Evolutionary conservation across 2,797 vertebrate species (phyloP).

Genomic region (Myotis planiceps): DNA sequence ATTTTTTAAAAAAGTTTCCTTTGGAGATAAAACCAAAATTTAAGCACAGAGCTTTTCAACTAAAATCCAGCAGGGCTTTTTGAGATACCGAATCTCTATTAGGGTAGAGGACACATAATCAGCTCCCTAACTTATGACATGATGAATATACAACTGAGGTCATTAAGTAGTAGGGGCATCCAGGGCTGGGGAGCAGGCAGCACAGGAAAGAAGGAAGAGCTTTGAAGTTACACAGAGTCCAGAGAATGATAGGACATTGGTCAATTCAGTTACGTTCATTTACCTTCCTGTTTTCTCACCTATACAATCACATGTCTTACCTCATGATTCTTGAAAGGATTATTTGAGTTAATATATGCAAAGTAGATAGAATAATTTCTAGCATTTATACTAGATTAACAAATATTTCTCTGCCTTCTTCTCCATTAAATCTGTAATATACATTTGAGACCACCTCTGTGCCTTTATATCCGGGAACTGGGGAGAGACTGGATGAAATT

Average conservation of each 20-base stretch:
- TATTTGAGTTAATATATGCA: conserved; percentile 6
- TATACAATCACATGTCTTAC: neutral
- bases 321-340: neutral
- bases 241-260: neutral
- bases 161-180: neutral
- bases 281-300: neutral
- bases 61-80: neutral
- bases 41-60: conserved; percentile 29
- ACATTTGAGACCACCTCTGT: neutral
- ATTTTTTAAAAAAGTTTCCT: neutral
- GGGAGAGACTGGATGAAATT: neutral
- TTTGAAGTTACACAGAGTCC: neutral
- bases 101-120: neutral
- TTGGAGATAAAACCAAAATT: conserved; percentile 16
- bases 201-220: neutral
- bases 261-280: neutral
- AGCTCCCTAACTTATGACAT: neutral
- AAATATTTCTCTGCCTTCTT: neutral
- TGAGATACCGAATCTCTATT: neutral
- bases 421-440: neutral
- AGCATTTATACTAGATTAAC: neutral
- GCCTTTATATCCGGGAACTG: neutral
- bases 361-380: conserved; percentile 3
- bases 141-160: neutral
- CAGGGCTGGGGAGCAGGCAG: neutral